These are phyloP conservation scores for Whitmania pigra DNA, from an alignment of 1,140 invertebrate genomes.

Conservation along the genomic window DNA sequence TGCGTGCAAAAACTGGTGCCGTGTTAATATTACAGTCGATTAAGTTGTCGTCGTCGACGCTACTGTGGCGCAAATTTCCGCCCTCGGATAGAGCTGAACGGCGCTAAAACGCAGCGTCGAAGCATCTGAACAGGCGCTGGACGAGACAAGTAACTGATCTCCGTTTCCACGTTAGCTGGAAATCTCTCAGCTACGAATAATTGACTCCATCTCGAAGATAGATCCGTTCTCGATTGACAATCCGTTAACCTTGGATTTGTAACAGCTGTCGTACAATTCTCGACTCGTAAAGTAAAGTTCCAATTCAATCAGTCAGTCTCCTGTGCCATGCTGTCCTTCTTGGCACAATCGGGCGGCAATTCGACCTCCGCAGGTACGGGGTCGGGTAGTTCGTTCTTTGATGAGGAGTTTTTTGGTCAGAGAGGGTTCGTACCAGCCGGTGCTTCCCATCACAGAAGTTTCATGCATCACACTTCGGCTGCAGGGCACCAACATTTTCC, in stretches of 20 bases:
- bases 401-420: constrained; percentile 1
- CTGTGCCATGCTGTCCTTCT: constrained; percentile 4
- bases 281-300: neutral
- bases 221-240: neutral
- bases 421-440: neutral
- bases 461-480: constrained; percentile 1
- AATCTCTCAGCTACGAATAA: no score
- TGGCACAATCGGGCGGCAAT: neutral
- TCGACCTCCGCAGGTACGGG: neutral
- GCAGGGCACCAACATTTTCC: neutral
- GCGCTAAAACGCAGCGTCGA: no score
- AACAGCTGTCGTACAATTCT: neutral
- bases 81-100: no score
- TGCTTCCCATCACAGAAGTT: neutral
- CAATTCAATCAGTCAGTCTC: no score
- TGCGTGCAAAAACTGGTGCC: constrained; percentile 3
- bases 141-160: no score
- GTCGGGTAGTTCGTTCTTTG: neutral
- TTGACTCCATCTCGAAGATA: no score
- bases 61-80: no score
- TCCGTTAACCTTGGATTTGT: neutral
- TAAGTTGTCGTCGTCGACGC: no score
- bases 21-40: no score
- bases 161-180: no score
- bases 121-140: no score